phyloP scores from a whole-genome alignment of 2,113 vertebrate genomes.

The Trogon melanurus region DNA sequence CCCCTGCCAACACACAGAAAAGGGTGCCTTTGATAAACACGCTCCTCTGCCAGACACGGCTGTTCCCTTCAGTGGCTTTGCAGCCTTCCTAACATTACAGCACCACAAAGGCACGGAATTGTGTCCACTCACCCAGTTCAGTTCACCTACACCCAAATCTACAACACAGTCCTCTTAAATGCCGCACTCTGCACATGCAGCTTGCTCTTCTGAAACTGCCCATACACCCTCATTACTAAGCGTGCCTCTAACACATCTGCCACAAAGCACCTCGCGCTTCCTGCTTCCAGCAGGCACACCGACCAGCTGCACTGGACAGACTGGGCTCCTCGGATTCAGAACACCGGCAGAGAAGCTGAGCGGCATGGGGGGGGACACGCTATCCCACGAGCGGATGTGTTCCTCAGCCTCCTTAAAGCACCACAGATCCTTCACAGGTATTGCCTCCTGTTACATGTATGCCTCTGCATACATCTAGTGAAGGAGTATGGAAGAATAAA shows the following conservation, averaged over 20 bases:
- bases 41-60: neutral
- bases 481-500: neutral
- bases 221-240: neutral
- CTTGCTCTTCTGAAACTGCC: neutral
- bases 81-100: neutral
- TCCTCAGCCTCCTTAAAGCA: neutral
- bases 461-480: neutral
- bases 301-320: neutral
- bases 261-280: neutral
- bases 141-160: neutral
- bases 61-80: neutral
- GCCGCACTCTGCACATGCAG: neutral
- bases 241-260: neutral
- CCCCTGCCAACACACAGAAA: neutral
- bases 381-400: neutral
- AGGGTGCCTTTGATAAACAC: neutral
- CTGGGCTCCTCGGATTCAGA: neutral
- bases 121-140: neutral
- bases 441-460: accelerated
- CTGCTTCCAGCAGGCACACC: neutral
- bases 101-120: neutral
- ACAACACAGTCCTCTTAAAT: neutral
- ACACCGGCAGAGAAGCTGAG: neutral
- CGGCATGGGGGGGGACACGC: accelerated
- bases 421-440: neutral